A percentile compares a stretch with the other conserved stretches of the same genome.
Evolutionary conservation across 2,113 vertebrate genomes (phyloP).

Genomic region (Sylvia atricapilla): DNA sequence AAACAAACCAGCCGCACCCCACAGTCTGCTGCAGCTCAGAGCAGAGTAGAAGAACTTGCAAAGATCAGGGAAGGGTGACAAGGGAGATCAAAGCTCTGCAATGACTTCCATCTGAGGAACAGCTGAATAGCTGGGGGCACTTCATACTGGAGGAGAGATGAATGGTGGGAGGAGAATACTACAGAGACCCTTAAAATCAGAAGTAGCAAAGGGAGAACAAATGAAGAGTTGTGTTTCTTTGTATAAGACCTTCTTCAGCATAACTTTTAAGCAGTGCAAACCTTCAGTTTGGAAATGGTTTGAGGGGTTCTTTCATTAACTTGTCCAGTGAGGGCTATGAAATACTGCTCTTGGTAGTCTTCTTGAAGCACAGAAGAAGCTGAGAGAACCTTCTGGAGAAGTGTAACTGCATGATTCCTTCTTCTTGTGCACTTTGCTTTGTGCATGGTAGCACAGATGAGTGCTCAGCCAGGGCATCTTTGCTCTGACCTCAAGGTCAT

Average conservation of each 20-base stretch:
- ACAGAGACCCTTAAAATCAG: conserved; percentile 34
- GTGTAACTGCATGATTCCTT: neutral
- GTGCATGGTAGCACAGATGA: neutral
- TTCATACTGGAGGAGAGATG: neutral
- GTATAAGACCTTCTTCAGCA: neutral
- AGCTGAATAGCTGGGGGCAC: conserved; percentile 23
- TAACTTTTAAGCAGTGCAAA: neutral
- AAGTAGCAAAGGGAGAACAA: neutral
- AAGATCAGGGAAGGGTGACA: neutral
- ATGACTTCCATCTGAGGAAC: conserved; percentile 27
- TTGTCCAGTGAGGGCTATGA: neutral
- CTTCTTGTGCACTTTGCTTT: neutral
- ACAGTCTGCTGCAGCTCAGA: neutral
- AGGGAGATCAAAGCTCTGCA: conserved; percentile 19
- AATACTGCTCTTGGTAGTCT: neutral
- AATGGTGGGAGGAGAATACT: conserved; percentile 32
- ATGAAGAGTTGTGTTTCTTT: neutral
- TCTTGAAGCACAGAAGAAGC: neutral
- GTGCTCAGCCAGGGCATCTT: neutral
- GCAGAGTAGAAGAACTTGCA: neutral
- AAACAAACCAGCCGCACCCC: neutral
- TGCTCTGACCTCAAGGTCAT: neutral
- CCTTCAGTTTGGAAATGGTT: conserved; percentile 3
- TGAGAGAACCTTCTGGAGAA: neutral
- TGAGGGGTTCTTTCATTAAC: neutral